Evolutionary conservation across 2,888 invertebrate species (phyloP).

Genomic region (Amorpha juglandis): DNA sequence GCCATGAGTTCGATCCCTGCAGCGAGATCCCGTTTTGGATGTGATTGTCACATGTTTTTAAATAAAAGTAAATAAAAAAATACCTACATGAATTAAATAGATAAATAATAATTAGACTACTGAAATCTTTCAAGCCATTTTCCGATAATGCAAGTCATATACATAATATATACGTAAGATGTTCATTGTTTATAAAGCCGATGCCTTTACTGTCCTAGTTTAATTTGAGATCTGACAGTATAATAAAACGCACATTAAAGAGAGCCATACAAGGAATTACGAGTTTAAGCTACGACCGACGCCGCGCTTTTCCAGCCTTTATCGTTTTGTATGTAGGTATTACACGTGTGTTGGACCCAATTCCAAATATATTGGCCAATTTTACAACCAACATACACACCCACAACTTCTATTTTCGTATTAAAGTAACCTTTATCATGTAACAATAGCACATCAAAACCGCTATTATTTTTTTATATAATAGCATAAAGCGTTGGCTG

Average conservation of each 20-base stretch:
- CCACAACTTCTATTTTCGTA: conserved; percentile 8
- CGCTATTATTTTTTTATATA: conserved; percentile 4
- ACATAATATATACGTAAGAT: not conserved
- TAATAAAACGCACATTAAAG: conserved; percentile 27
- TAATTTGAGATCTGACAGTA: conserved; percentile 23
- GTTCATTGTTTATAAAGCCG: conserved; percentile 16
- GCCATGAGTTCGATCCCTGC: no score
- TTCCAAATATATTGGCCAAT: not conserved
- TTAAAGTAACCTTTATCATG: conserved; percentile 10
- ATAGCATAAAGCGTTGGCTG: conserved; percentile 1
- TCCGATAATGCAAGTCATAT: no score
- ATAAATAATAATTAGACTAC: no score
- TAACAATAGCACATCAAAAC: conserved; percentile 20
- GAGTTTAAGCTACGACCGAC: conserved; percentile 20
- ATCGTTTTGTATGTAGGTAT: conserved; percentile 20
- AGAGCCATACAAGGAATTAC: conserved; percentile 15
- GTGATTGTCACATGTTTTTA: no score
- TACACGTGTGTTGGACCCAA: conserved; percentile 4
- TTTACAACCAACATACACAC: not conserved
- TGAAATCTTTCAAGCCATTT: no score
- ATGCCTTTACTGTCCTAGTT: conserved; percentile 22
- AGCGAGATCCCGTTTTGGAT: no score
- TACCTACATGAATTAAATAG: no score
- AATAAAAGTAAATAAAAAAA: no score
- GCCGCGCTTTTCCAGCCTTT: conserved; percentile 22